These are phyloP conservation scores for Eudiplozoon nipponicum DNA, from an alignment of 2,888 invertebrate genomes.

Conservation along the genomic window DNA sequence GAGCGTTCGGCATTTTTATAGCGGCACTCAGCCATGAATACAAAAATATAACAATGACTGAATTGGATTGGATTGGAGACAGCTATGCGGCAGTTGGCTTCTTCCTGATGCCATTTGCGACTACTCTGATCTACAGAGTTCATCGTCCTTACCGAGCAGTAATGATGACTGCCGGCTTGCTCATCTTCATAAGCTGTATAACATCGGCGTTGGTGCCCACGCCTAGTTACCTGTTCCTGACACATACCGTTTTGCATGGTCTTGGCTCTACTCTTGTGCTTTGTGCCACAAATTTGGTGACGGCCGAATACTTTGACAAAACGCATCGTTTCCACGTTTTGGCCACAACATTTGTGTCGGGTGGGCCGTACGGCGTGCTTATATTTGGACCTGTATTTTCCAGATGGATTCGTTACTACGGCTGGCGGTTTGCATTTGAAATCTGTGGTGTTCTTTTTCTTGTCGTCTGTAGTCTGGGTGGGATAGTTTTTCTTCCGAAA, in stretches of 20 bases:
- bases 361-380: constrained; percentile 15
- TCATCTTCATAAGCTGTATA: constrained; percentile 15
- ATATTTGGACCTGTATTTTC: constrained; percentile 16
- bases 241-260: constrained; percentile 16
- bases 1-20: constrained; percentile 15
- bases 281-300: constrained; percentile 14
- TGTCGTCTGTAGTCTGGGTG: constrained; percentile 2
- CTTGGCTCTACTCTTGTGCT: constrained; percentile 15
- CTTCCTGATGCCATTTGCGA: constrained; percentile 16
- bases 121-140: constrained; percentile 6
- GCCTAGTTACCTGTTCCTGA: constrained; percentile 14
- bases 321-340: constrained; percentile 14
- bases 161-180: constrained; percentile 12
- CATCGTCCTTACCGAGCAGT: constrained; percentile 9
- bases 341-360: constrained; percentile 14
- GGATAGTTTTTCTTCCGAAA: constrained; percentile 10
- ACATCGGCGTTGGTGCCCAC: constrained; percentile 12
- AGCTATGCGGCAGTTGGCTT: constrained; percentile 16
- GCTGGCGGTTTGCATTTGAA: constrained; percentile 15
- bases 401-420: constrained; percentile 5
- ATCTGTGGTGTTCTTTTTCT: constrained; percentile 13
- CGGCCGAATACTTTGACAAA: constrained; percentile 16
- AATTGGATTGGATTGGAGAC: constrained; percentile 17
- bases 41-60: constrained; percentile 12
- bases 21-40: constrained; percentile 8